Percentiles rank a stretch among this genome's conserved stretches.
phyloP scores from a whole-genome alignment of 2,113 vertebrate genomes.

The Pristiophorus japonicus region DNA sequence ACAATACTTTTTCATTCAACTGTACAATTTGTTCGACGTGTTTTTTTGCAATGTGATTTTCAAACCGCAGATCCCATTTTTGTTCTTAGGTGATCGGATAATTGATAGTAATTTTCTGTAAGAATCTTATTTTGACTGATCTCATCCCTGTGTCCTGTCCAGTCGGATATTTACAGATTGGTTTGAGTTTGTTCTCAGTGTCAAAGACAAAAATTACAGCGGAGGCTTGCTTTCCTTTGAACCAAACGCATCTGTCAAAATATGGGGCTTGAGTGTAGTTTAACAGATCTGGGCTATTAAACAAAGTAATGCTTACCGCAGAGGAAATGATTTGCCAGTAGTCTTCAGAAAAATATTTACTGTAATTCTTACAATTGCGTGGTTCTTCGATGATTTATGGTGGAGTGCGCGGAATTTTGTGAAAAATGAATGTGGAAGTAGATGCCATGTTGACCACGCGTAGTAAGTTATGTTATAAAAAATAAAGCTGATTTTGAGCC shows the following conservation, averaged over 20 bases:
- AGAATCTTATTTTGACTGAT: background rate
- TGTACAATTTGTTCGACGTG: background rate
- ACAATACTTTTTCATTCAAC: background rate
- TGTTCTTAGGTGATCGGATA: background rate
- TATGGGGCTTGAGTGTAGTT: background rate
- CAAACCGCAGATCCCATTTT: background rate
- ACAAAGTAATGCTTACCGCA: background rate
- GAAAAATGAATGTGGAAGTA: too few relatives aligned
- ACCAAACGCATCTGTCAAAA: background rate
- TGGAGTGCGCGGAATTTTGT: background rate
- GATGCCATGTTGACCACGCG: background rate
- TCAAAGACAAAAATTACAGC: background rate
- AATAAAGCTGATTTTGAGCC: background rate
- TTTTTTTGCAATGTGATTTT: background rate
- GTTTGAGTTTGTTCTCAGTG: background rate
- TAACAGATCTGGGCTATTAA: background rate
- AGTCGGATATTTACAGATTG: background rate
- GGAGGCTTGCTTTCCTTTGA: background rate
- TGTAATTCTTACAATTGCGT: background rate
- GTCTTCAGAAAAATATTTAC: background rate
- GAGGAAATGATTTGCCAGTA: background rate
- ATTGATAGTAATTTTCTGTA: background rate
- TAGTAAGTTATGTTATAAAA: background rate
- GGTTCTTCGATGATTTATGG: background rate
- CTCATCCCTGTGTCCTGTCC: too few relatives aligned